Evolutionary conservation across 1,140 invertebrate species (phyloP).

Genomic region (Asobara japonica): DNA sequence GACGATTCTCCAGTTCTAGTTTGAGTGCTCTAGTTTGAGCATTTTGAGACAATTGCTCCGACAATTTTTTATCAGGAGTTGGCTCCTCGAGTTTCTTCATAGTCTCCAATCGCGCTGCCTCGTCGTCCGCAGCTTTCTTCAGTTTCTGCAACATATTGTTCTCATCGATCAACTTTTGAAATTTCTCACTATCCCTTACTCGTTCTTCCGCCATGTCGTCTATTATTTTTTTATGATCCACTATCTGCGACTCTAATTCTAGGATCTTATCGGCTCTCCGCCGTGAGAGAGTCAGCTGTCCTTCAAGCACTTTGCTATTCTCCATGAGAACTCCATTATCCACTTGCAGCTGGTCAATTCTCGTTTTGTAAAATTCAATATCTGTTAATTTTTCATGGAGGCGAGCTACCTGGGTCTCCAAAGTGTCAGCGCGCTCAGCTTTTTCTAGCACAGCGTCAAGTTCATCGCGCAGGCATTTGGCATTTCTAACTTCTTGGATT

Average conservation of each 20-base stretch:
- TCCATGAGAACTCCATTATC: constrained; percentile 74
- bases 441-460: constrained; percentile 90
- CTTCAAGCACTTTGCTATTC: constrained; percentile 85
- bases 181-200: constrained; percentile 85
- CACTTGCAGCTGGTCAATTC: constrained; percentile 85
- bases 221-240: constrained; percentile 84
- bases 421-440: constrained; percentile 83
- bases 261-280: constrained; percentile 86
- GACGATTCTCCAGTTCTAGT: constrained; percentile 91
- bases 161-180: constrained; percentile 89
- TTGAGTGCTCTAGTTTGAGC: constrained; percentile 84
- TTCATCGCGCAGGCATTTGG: constrained; percentile 90
- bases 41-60: constrained; percentile 81
- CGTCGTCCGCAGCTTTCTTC: constrained; percentile 78
- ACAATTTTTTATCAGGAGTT: constrained; percentile 82
- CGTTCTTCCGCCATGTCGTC: constrained; percentile 87
- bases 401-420: constrained; percentile 87
- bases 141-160: constrained; percentile 89
- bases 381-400: constrained; percentile 92
- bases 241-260: constrained; percentile 85
- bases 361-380: constrained; percentile 90
- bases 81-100: constrained; percentile 72
- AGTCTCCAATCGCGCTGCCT: constrained; percentile 60
- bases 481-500: constrained; percentile 84
- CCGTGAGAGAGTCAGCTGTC: constrained; percentile 83